Percentiles rank a stretch among this genome's conserved stretches.
These are phyloP conservation scores for Drosophila takahashii DNA, from an alignment of 1,140 invertebrate species.

Conservation along the genomic window DNA sequence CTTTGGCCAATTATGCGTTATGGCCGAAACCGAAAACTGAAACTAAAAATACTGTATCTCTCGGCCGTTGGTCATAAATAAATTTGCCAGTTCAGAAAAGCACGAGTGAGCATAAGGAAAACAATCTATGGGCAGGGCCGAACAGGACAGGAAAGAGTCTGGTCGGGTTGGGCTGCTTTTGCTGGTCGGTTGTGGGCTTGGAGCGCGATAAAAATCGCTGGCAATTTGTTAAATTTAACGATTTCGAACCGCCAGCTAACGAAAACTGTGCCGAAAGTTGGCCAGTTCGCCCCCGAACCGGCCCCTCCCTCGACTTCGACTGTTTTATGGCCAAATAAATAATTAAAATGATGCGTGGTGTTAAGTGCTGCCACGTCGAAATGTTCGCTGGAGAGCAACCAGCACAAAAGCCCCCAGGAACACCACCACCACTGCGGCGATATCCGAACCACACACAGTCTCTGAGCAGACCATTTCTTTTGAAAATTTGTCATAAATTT, in stretches of 20 bases:
- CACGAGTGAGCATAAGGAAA: constrained; percentile 17
- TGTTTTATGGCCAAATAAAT: constrained; percentile 81
- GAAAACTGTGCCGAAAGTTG: constrained; percentile 75
- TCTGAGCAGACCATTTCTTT: constrained; percentile 66
- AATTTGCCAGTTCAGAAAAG: constrained; percentile 52
- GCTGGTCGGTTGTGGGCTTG: constrained; percentile 42
- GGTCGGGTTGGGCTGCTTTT: constrained; percentile 21
- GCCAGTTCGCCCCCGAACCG: constrained; percentile 31
- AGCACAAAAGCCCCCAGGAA: constrained; percentile 20
- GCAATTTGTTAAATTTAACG: constrained; percentile 84
- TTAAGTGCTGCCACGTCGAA: constrained; percentile 76
- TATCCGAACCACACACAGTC: constrained; percentile 68
- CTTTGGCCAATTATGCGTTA: constrained; percentile 63
- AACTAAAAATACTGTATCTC: constrained; percentile 67
- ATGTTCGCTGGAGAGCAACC: constrained; percentile 17
- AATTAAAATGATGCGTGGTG: constrained; percentile 83
- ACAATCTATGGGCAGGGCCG: constrained; percentile 76
- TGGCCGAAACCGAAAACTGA: constrained; percentile 46
- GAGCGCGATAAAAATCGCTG: constrained; percentile 75
- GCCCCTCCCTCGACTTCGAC: constrained; percentile 56
- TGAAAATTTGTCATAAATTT: constrained; percentile 83
- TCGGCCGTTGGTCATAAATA: constrained; percentile 70
- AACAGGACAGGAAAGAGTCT: constrained; percentile 28
- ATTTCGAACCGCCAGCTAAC: constrained; percentile 59
- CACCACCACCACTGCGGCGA: constrained; percentile 23